Evolutionary conservation across 30 jellyfish, hydroid and myxozoan genomes (phyloP).

Genomic region (Nemopilema nomurai): DNA sequence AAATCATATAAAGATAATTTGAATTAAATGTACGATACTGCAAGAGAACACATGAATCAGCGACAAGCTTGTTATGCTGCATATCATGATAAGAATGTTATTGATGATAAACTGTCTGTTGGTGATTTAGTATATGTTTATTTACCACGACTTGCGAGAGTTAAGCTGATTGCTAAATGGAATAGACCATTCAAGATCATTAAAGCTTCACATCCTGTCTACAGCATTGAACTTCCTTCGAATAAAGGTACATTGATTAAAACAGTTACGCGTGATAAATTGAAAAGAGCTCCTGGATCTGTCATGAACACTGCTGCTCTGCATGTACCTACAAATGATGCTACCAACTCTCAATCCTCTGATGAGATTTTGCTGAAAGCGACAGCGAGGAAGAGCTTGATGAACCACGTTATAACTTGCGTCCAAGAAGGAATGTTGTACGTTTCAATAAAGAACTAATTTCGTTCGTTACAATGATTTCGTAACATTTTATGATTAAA

Average conservation of each 20-base stretch:
- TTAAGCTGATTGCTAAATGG: conserved; percentile 11
- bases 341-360: not conserved
- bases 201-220: conserved; percentile 1
- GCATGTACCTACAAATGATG: not conserved
- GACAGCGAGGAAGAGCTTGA: not conserved
- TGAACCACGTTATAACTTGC: conserved; percentile 8
- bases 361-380: not conserved
- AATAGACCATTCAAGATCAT: conserved; percentile 36
- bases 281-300: not conserved
- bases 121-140: too few species aligned
- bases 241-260: conserved; percentile 9
- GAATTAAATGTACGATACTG: too few species aligned
- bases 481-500: too few species aligned
- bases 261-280: conserved; percentile 38
- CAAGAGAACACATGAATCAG: too few species aligned
- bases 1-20: too few species aligned
- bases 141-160: conserved; percentile 17
- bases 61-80: too few species aligned
- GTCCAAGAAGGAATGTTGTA: not conserved
- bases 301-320: not conserved
- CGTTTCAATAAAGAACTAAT: too few species aligned
- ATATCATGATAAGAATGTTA: too few species aligned
- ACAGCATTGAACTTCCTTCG: conserved; percentile 20
- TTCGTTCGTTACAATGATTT: too few species aligned
- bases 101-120: too few species aligned